Evolutionary conservation across 2,113 vertebrate genomes (phyloP), one percentile per base, ranked within the genome.

Genomic region (Grantiella picta): DNA sequence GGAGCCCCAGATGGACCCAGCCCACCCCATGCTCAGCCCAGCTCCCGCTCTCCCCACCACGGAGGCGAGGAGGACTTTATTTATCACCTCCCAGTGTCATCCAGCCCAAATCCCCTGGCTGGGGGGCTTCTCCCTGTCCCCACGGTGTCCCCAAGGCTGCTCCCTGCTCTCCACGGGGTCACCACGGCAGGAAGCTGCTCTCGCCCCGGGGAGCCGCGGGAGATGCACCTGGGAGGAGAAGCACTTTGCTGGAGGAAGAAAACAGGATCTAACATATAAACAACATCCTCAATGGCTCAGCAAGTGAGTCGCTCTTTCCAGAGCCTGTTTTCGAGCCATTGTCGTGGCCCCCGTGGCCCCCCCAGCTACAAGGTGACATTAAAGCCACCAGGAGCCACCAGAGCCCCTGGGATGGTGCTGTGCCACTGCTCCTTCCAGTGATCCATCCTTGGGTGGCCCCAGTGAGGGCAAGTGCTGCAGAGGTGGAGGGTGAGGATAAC

Each of bases 191-290:
- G 98, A 98, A 98, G 95, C 83, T 4, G 38, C 87, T 76, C 90
- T 86, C 35, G 2, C 63, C 75, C 91, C 45, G 7, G 82, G 93
- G 92, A 97, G 95, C 95, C 25, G 2, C 15, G 24, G 93, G 92
- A 98, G 97, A 97, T 97, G 96, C 98, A 98, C 98, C 96, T 98
- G 98, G 98, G 95, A 92, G 92, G 90, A 92, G 66, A 96, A 78
- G 15, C 95, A 75, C 76, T 97, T 97, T 95, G 81, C 87, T 90
- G 71, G 88, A 98, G 98, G 97, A 98, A 97, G 97, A 98, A 98
- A 98, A 98, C 98, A 98, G 98, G 98, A 98, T 98, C 97, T 97
- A 59, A 93, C 61, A 69, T 95, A 97, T 98, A 98, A 98, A 98
- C 98, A 98, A 98, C 98, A 98, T 98, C 98, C 98, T 98, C 96